Percentiles rank a stretch among this genome's conserved stretches.
phyloP scores from a whole-genome alignment of 2,797 vertebrate genomes.

The Sciaenops ocellatus region DNA sequence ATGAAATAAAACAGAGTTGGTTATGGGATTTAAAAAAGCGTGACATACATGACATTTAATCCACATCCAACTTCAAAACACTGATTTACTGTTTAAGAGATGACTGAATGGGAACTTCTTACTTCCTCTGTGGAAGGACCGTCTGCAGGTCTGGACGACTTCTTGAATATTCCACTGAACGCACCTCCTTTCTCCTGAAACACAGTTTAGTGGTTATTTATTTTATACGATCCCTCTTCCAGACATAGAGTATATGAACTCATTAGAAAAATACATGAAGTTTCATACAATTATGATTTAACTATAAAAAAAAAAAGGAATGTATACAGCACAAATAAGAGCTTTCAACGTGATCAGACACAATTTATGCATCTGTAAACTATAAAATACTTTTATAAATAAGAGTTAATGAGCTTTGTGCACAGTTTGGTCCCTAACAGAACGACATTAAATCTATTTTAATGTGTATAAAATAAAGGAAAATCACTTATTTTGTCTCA shows the following conservation, averaged over 20 bases:
- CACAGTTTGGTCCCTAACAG: not conserved
- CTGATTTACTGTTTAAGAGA: not conserved
- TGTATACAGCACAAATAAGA: not conserved
- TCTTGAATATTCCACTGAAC: slow-evolving; percentile 60
- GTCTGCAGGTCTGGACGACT: slow-evolving; percentile 34
- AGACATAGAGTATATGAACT: not conserved
- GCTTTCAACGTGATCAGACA: not conserved
- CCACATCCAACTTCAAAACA: not conserved
- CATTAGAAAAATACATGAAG: not conserved
- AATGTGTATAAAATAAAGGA: not conserved
- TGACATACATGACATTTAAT: not conserved
- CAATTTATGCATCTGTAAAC: not conserved
- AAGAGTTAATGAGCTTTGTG: not conserved
- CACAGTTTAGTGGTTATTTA: not conserved
- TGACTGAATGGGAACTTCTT: not conserved
- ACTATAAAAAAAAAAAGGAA: not conserved
- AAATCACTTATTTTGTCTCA: not conserved
- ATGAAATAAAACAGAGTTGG: not conserved
- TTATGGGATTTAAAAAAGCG: not conserved
- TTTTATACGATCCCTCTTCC: not conserved
- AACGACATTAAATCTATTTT: not conserved
- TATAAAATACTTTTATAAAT: not conserved
- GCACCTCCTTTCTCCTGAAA: slow-evolving; percentile 66
- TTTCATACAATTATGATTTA: not conserved
- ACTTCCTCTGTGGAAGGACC: slow-evolving; percentile 46